Evolutionary conservation across 1,140 invertebrate species (phyloP).

Genomic region (Xylocopa sonorina): DNA sequence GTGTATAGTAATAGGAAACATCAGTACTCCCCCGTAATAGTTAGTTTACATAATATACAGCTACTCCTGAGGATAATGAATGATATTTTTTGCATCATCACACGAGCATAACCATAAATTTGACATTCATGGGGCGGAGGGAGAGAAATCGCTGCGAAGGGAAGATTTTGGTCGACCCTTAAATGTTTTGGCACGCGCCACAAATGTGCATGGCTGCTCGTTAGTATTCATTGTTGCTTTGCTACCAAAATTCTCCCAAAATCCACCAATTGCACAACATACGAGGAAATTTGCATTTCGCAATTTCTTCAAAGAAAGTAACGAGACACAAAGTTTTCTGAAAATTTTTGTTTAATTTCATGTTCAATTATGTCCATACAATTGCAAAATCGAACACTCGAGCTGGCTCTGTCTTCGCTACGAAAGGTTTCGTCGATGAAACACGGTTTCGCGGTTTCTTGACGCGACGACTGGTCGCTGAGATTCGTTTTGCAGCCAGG

Average conservation of each 20-base stretch:
- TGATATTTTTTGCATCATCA: conserved; percentile 23
- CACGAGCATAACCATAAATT: conserved; percentile 6
- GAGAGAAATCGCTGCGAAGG: conserved; percentile 27
- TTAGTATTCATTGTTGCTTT: conserved; percentile 68
- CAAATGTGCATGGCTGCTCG: conserved; percentile 50
- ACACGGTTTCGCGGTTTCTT: not conserved
- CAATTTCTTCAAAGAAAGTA: no score
- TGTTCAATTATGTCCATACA: no score
- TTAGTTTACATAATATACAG: no score
- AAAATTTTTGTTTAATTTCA: no score
- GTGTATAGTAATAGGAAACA: no score
- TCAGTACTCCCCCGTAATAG: no score
- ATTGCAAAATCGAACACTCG: no score
- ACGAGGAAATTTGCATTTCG: conserved; percentile 61
- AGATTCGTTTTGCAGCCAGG: conserved; percentile 67
- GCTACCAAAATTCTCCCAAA: not conserved
- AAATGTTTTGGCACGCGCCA: conserved; percentile 72
- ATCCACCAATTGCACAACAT: not conserved
- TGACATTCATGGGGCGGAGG: not conserved
- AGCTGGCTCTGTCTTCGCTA: not conserved
- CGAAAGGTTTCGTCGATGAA: no score
- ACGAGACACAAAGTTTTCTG: no score
- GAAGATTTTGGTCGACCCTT: conserved; percentile 45
- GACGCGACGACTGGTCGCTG: not conserved
- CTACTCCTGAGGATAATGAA: not conserved